Base-by-base conservation (phyloP, 2,888 invertebrate species). In the Beris chalybata region DNA sequence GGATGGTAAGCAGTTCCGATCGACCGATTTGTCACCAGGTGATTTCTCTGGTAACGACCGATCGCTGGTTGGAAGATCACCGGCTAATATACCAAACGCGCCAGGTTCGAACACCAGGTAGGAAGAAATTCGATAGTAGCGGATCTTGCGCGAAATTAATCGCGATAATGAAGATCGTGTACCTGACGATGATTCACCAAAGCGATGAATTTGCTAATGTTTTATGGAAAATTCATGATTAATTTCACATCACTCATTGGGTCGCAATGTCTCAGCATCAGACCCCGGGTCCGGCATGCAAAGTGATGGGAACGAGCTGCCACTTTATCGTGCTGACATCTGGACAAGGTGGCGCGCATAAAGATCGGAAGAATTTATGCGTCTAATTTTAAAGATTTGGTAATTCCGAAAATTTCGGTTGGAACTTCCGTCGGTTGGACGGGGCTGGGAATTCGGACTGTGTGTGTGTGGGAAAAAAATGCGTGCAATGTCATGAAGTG, bases 391-490 rank as follows among this genome's bases (percentile, higher is more conserved):
- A 29, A 13, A 44, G 29, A 64, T 55, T 64, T 58, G 64, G 53
- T 53, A 58, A 54, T 64, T 64, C 48, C 38, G 52, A 30, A 65
- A 61, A 59, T 61, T 55, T 50, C 59, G 65, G 57, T 65, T 52
- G 43, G 44, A 48, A 58, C 43, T 66, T 58, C 58, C 57, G 13
- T 32, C 15, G 45, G 45, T 58, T 58, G 31, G 57, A 15, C 52
- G 22, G 22, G 22, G 22, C 22, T 22, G 22, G 22, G 22, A 22
- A 22, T 38, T 58, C 22, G 45, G 30, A n/a, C 31, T 52, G 63
- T 64, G 67, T 67, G 67, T 52, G 63, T 64, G 67, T 67, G 67
- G 64, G 67, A 64, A 64, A 64, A 61, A 64, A 53, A 64, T 67
- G 12, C 38, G 47, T 44, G 57, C 64, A 64, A 64, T 64, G 54